Conservation (phyloP, 2,113 vertebrate genomes). For the Eubucco bourcierii region DNA sequence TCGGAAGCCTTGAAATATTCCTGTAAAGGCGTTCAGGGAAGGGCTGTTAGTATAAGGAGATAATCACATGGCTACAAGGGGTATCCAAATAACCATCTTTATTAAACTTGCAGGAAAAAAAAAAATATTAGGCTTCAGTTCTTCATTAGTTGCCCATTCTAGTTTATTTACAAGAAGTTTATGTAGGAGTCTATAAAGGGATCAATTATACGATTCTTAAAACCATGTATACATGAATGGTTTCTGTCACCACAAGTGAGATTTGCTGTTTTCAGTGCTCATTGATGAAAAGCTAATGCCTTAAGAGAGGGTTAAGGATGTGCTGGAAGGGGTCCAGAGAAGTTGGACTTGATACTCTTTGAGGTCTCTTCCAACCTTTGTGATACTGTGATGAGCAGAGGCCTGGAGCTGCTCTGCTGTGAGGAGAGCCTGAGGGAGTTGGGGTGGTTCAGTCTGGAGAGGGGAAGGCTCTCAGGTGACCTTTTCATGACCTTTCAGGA, state of each 20-base stretch:
- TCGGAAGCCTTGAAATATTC: not conserved
- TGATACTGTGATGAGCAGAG: no score
- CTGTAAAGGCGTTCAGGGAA: not conserved
- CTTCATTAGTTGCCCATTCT: not conserved
- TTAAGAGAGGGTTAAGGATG: not conserved
- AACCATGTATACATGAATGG: not conserved
- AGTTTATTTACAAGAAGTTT: not conserved
- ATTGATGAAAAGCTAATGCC: not conserved
- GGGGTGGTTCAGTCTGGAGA: no score
- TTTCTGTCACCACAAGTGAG: not conserved
- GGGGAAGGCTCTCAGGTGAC: no score
- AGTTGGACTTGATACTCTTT: no score
- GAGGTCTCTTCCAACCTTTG: no score
- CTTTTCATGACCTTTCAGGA: no score
- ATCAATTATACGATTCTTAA: not conserved
- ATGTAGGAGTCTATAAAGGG: not conserved
- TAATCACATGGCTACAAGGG: not conserved
- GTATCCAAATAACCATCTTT: not conserved
- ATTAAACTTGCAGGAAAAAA: not conserved
- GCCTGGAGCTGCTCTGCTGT: no score
- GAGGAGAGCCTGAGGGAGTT: no score
- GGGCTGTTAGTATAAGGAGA: not conserved
- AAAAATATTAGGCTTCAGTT: not conserved
- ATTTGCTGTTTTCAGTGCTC: not conserved
- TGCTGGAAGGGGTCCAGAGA: no score